These are phyloP conservation scores for Caradrina kadenii DNA, from an alignment of 2,888 invertebrate species.

Conservation along the genomic window DNA sequence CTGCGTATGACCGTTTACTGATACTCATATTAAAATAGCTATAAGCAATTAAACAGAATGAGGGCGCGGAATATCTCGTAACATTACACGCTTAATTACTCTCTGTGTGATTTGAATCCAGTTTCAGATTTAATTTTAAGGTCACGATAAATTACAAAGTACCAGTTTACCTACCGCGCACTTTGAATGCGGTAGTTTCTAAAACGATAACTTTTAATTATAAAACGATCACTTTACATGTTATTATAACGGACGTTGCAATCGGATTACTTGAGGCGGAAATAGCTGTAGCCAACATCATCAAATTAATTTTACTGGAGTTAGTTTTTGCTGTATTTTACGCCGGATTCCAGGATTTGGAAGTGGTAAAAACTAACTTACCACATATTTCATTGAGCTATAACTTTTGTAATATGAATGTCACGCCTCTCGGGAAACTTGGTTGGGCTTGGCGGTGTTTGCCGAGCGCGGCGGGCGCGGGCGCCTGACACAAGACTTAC, in stretches of 20 bases:
- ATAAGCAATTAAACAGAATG: slow-evolving; percentile 57
- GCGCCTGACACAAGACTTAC: slow-evolving; percentile 47
- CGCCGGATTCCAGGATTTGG: slow-evolving; percentile 55
- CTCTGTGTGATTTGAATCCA: slow-evolving; percentile 59
- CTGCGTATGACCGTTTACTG: slow-evolving; percentile 54
- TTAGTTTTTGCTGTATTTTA: slow-evolving; percentile 53
- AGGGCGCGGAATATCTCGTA: slow-evolving; percentile 62
- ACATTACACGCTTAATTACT: slow-evolving; percentile 61
- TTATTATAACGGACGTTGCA: slow-evolving; percentile 42
- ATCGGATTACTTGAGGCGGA: slow-evolving; percentile 39
- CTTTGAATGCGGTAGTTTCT: slow-evolving; percentile 51
- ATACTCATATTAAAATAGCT: slow-evolving; percentile 59
- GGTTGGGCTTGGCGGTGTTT: slow-evolving; percentile 44
- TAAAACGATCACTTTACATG: slow-evolving; percentile 33
- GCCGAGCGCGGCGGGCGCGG: slow-evolving; percentile 30
- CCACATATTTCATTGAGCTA: slow-evolving; percentile 71
- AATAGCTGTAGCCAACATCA: slow-evolving; percentile 37
- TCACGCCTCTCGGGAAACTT: slow-evolving; percentile 65
- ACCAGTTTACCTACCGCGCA: slow-evolving; percentile 55
- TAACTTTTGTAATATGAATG: slow-evolving; percentile 75
- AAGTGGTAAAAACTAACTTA: slow-evolving; percentile 70
- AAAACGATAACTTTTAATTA: slow-evolving; percentile 52
- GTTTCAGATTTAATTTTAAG: slow-evolving; percentile 62
- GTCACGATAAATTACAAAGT: slow-evolving; percentile 57
- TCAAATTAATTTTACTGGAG: slow-evolving; percentile 49